Conservation (phyloP, 1,140 invertebrate genomes). For the Heliothis virescens region DNA sequence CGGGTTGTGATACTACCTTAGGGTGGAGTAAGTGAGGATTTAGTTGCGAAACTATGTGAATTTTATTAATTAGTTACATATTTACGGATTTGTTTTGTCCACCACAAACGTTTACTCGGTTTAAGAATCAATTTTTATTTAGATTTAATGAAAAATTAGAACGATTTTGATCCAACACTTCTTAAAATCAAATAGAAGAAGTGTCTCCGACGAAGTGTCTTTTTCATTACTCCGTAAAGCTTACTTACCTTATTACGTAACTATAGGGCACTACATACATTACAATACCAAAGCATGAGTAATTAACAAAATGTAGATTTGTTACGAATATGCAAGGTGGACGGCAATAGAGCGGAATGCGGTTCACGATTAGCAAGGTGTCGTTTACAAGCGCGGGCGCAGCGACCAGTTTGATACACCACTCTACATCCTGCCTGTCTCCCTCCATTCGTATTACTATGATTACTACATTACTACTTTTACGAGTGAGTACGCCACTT, state of each 20-base stretch:
- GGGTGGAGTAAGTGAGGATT: background rate
- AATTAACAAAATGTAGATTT: background rate
- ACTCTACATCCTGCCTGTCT: constrained; percentile 27
- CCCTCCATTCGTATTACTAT: constrained; percentile 14
- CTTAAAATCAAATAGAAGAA: too few species aligned
- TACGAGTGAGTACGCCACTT: background rate
- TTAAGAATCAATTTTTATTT: too few species aligned
- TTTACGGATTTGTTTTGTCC: too few species aligned
- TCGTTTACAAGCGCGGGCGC: constrained; percentile 20
- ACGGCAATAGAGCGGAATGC: constrained; percentile 34
- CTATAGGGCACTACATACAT: background rate
- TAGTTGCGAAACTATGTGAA: background rate
- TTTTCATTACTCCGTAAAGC: too few species aligned
- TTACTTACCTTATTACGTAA: background rate
- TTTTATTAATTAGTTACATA: background rate
- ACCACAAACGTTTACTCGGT: too few species aligned
- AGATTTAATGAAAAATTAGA: too few species aligned
- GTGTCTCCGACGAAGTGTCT: too few species aligned
- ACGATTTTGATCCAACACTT: too few species aligned
- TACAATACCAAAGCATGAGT: background rate
- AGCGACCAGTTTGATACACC: constrained; percentile 30
- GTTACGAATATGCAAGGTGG: constrained; percentile 16
- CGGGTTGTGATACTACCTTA: background rate
- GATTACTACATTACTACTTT: background rate
- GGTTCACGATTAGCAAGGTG: constrained; percentile 20